Conservation (phyloP, 2,888 invertebrate species). For the Andrena camellia region DNA sequence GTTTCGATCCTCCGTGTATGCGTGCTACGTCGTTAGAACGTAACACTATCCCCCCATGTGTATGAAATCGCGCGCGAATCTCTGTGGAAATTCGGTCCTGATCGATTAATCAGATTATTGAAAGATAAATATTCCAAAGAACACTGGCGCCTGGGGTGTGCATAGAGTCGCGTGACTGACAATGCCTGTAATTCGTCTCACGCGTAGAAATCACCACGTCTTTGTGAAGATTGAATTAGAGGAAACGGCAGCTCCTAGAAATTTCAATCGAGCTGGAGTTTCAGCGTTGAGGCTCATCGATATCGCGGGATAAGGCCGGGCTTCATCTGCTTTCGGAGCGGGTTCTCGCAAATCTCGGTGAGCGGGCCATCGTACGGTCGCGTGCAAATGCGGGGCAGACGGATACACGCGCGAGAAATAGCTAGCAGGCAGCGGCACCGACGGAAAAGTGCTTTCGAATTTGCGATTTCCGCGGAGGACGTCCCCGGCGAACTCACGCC, state of each 20-base stretch:
- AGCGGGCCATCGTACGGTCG: slow-evolving; percentile 1
- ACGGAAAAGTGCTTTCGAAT: slow-evolving; percentile 72
- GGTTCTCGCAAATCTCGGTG: slow-evolving; percentile 44
- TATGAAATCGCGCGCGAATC: no score
- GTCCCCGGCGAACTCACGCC: slow-evolving; percentile 48
- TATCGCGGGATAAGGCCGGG: slow-evolving; percentile 50
- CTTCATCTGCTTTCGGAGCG: slow-evolving; percentile 44
- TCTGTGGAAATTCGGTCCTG: no score
- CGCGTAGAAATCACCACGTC: slow-evolving; percentile 35
- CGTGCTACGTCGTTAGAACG: no score
- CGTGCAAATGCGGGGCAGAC: slow-evolving; percentile 44
- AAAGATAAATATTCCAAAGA: not conserved
- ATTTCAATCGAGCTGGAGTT: slow-evolving; percentile 50
- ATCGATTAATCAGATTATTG: not conserved
- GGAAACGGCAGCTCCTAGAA: slow-evolving; percentile 19
- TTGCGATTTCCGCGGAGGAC: slow-evolving; percentile 71
- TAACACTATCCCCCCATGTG: no score
- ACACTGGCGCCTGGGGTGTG: not conserved
- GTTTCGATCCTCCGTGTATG: not conserved
- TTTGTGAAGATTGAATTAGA: slow-evolving; percentile 41
- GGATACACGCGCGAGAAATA: slow-evolving; percentile 1
- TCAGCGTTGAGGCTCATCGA: slow-evolving; percentile 47
- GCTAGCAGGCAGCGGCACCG: slow-evolving; percentile 17
- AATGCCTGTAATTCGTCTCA: slow-evolving; percentile 14
- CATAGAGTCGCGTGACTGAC: not conserved